A percentile compares a stretch with the other conserved stretches of the same genome.
These are phyloP conservation scores for Tetrao urogallus DNA, from an alignment of 2,113 vertebrate genomes.

Conservation along the genomic window DNA sequence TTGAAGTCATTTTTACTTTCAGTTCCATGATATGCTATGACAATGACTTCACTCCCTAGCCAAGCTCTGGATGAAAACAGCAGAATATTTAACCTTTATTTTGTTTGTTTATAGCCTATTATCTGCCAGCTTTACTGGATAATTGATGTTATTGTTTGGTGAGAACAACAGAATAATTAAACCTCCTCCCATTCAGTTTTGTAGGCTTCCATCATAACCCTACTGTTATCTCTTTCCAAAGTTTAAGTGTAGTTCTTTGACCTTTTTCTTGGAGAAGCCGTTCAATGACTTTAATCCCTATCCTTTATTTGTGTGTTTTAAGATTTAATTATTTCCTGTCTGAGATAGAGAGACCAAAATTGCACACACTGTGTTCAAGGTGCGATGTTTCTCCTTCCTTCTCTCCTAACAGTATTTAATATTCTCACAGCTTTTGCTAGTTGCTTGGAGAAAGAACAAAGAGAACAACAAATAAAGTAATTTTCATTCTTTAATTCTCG, in stretches of 20 bases:
- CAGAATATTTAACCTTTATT: neutral
- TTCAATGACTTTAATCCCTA: neutral
- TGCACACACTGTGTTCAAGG: neutral
- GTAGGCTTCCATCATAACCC: neutral
- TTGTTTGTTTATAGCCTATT: neutral
- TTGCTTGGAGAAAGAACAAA: neutral
- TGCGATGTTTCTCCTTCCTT: neutral
- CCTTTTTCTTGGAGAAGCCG: neutral
- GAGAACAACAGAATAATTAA: neutral
- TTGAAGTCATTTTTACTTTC: constrained; percentile 17
- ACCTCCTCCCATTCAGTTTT: neutral
- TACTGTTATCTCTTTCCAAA: neutral
- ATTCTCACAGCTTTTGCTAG: neutral
- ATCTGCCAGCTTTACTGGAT: neutral
- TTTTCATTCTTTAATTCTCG: neutral
- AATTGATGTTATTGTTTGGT: neutral
- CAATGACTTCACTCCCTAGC: neutral
- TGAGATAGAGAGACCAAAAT: neutral
- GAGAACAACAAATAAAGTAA: neutral
- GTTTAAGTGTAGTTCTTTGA: neutral
- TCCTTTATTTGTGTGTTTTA: neutral
- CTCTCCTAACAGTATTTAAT: neutral
- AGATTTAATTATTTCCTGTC: neutral
- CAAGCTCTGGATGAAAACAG: neutral
- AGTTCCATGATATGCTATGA: neutral